Conservation (phyloP, 1,140 invertebrate genomes). For the Melanaphis sacchari region DNA sequence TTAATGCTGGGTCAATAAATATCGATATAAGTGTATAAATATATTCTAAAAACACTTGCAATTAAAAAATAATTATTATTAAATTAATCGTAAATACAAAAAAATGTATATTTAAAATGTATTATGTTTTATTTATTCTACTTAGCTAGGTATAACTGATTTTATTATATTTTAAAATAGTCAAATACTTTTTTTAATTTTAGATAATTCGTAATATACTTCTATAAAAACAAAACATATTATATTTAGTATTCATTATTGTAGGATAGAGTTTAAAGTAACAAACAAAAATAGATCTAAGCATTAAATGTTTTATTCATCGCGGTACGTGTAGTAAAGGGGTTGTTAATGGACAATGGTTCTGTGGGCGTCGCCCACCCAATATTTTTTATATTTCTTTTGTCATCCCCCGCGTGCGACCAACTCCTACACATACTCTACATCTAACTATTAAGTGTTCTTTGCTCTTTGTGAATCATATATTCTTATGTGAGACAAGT, state of each 20-base stretch:
- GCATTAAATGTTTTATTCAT: conserved; percentile 34
- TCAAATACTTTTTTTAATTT: not conserved
- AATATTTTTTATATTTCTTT: conserved; percentile 39
- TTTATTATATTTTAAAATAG: not conserved
- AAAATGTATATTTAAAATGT: not conserved
- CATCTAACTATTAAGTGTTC: not conserved
- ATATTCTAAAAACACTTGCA: not conserved
- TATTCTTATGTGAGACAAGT: not conserved
- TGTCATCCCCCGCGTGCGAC: conserved; percentile 47
- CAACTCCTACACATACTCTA: conserved; percentile 38
- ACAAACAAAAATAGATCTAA: not conserved
- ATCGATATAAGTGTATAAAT: not conserved
- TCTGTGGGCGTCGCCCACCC: conserved; percentile 55
- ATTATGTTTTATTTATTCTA: not conserved
- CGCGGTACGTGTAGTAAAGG: conserved; percentile 4
- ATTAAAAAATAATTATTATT: not conserved
- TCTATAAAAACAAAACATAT: not conserved
- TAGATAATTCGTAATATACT: not conserved
- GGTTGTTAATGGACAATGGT: conserved; percentile 52
- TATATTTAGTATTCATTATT: not conserved
- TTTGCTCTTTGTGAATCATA: not conserved
- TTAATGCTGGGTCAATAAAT: not conserved
- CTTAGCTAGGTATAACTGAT: not conserved
- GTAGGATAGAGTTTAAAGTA: not conserved
- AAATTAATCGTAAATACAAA: not conserved